These are phyloP conservation scores for Hypsopygia costalis DNA, from an alignment of 2,888 invertebrate species.

Conservation along the genomic window DNA sequence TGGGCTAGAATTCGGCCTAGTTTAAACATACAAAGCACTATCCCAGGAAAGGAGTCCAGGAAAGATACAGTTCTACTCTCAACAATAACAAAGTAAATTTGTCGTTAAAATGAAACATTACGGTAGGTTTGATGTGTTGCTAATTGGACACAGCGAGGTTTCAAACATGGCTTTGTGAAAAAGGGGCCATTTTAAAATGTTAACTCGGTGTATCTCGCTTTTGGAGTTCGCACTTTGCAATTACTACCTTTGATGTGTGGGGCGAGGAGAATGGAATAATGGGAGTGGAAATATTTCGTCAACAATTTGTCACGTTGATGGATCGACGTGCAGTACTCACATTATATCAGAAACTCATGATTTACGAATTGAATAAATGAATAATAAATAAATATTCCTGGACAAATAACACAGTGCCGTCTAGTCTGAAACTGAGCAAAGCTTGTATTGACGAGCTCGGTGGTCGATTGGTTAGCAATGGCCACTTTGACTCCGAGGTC, in stretches of 20 bases:
- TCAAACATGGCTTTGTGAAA: constrained; percentile 33
- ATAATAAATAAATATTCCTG: too few relatives aligned
- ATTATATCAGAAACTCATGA: too few relatives aligned
- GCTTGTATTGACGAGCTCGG: too few relatives aligned
- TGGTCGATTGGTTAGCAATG: too few relatives aligned
- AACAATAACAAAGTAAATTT: constrained; percentile 17
- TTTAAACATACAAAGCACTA: too few relatives aligned
- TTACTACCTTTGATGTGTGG: constrained; percentile 39
- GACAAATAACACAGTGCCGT: too few relatives aligned
- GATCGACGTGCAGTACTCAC: constrained; percentile 22
- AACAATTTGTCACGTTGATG: constrained; percentile 34
- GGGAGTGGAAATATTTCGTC: constrained; percentile 33
- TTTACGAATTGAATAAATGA: too few relatives aligned
- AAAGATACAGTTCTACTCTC: too few relatives aligned
- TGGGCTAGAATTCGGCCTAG: too few relatives aligned
- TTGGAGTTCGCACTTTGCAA: constrained; percentile 25
- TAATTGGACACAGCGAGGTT: constrained; percentile 35
- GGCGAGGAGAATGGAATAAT: constrained; percentile 36
- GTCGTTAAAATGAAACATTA: constrained; percentile 15
- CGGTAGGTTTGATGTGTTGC: constrained; percentile 23
- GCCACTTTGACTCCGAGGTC: too few relatives aligned
- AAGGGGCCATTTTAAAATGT: constrained; percentile 35
- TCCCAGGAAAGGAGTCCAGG: neutral
- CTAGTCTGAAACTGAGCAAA: too few relatives aligned
- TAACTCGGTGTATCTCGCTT: constrained; percentile 17